Evolutionary conservation across 2,888 invertebrate species (phyloP).

Genomic region (Eupithecia centaureata): DNA sequence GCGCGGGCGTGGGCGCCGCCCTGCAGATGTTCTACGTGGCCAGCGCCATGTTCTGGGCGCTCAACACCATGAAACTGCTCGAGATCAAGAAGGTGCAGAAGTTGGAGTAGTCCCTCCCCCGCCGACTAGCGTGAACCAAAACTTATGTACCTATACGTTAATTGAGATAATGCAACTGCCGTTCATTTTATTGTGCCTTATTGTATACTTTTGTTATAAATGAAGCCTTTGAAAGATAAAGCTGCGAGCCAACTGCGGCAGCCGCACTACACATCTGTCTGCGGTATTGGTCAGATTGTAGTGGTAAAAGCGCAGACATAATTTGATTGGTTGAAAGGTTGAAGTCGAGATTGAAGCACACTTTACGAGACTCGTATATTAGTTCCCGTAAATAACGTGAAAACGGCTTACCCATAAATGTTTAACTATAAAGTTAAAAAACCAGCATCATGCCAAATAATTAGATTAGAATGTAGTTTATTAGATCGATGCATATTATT

Average conservation of each 20-base stretch:
- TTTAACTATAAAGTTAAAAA: background rate
- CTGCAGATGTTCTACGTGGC: conserved; percentile 84
- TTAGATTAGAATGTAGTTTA: conserved; percentile 34
- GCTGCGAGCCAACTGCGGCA: background rate
- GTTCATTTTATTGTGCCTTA: conserved; percentile 33
- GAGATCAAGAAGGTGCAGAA: conserved; percentile 78
- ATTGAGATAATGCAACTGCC: conserved; percentile 22
- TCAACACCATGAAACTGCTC: conserved; percentile 84
- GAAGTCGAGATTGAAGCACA: too few relatives aligned
- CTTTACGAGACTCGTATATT: background rate
- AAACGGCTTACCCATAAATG: background rate
- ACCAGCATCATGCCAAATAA: conserved; percentile 44
- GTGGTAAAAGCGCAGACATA: background rate
- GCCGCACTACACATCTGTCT: background rate
- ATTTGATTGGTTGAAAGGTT: too few relatives aligned
- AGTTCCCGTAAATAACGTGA: background rate
- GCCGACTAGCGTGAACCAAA: background rate
- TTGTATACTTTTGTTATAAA: background rate
- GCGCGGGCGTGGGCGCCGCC: conserved; percentile 67
- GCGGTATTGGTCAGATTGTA: background rate
- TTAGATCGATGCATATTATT: conserved; percentile 19
- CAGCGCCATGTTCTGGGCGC: conserved; percentile 86
- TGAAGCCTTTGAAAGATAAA: conserved; percentile 7
- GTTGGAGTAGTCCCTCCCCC: conserved; percentile 47
- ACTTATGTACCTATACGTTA: conserved; percentile 6